Evolutionary conservation across 2,888 invertebrate species (phyloP).

Genomic region (Litoditis marina): DNA sequence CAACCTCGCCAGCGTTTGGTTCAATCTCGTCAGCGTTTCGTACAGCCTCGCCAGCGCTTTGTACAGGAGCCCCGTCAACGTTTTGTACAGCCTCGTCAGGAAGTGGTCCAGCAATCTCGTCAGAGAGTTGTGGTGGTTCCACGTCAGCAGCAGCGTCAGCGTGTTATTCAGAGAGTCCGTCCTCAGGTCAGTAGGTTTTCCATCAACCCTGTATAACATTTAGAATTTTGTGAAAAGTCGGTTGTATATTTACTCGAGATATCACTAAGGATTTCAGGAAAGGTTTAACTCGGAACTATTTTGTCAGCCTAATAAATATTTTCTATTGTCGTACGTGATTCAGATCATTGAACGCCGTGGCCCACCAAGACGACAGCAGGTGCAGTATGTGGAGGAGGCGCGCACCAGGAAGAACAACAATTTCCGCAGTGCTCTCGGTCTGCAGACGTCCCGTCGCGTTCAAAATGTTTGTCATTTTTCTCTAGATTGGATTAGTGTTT

Average conservation of each 20-base stretch:
- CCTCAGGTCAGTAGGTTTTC: constrained; percentile 3
- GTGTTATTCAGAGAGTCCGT: background rate
- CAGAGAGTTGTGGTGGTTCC: background rate
- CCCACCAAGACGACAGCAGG: constrained; percentile 5
- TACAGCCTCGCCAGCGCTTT: constrained; percentile 4
- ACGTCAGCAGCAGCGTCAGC: constrained; percentile 2
- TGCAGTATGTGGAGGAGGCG: background rate
- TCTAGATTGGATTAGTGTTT: no score
- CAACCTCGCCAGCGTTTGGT: no score
- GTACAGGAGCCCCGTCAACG: background rate
- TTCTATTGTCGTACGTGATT: no score
- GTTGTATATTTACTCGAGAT: no score
- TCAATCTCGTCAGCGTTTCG: constrained; percentile 8
- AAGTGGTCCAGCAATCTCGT: background rate
- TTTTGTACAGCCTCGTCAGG: no score
- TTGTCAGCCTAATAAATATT: no score
- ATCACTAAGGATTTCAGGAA: no score
- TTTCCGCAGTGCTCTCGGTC: constrained; percentile 16
- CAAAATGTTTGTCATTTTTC: no score
- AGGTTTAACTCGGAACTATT: no score
- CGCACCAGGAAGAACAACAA: constrained; percentile 10
- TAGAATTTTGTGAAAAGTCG: no score
- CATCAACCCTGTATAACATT: background rate
- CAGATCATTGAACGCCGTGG: no score
- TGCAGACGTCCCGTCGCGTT: no score